Evolutionary conservation across 2,113 vertebrate species (phyloP).

Genomic region (Rhagologus leucostigma): DNA sequence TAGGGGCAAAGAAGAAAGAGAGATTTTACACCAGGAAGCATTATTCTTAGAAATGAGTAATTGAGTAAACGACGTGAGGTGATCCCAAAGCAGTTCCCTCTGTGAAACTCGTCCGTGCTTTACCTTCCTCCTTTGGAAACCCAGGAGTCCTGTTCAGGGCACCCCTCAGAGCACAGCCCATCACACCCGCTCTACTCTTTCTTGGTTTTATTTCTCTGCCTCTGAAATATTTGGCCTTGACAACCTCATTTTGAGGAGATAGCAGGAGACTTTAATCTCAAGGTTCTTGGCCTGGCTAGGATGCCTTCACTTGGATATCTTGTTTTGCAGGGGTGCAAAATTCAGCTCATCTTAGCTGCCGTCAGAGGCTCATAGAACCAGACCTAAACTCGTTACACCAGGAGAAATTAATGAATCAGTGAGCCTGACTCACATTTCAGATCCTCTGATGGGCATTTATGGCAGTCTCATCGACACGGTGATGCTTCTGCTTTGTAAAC

Average conservation of each 20-base stretch:
- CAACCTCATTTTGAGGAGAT: background rate
- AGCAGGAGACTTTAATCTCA: background rate
- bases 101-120: background rate
- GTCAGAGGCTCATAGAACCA: background rate
- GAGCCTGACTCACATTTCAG: background rate
- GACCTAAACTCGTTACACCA: background rate
- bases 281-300: background rate
- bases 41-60: background rate
- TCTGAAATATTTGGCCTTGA: background rate
- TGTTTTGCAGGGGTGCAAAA: background rate
- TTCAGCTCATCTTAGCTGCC: accelerated
- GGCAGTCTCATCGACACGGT: accelerated
- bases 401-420: background rate
- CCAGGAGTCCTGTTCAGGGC: accelerated
- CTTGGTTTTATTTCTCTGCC: background rate
- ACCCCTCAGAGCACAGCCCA: background rate
- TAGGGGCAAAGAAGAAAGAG: background rate
- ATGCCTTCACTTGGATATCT: accelerated
- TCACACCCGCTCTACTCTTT: background rate
- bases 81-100: background rate
- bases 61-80: accelerated
- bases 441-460: background rate
- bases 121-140: background rate
- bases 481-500: background rate
- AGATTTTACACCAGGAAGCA: background rate